phyloP scores from a whole-genome alignment of 2,797 vertebrate genomes.

The Melanotaenia trifasciata region DNA sequence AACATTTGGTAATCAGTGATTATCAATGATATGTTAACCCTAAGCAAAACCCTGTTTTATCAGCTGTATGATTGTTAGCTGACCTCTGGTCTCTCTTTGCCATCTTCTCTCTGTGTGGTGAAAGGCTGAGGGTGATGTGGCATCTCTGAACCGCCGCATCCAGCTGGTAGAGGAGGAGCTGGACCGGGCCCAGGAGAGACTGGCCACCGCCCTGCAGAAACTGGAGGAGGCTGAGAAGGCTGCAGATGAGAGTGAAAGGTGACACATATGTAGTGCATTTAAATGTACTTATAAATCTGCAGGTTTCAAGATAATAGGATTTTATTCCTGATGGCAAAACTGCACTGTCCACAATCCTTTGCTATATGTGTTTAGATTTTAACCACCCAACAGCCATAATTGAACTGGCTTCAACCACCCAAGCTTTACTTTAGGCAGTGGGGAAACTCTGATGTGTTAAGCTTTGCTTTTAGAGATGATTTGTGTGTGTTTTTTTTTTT shows the following conservation, averaged over 20 bases:
- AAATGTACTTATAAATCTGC: not conserved
- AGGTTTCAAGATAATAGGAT: not conserved
- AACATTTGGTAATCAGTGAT: not conserved
- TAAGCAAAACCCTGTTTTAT: conserved; percentile 3
- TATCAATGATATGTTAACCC: not conserved
- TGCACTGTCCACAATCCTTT: not conserved
- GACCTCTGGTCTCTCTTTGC: conserved; percentile 48
- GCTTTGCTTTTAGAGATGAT: too few relatives aligned
- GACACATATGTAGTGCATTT: not conserved
- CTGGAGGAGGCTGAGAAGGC: conserved; percentile 97
- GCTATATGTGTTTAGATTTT: not conserved
- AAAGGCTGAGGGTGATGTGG: conserved; percentile 95
- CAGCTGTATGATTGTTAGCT: conserved; percentile 41
- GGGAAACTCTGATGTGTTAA: not conserved
- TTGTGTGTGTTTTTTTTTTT: too few relatives aligned
- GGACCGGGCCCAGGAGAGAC: conserved; percentile 95
- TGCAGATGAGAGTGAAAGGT: conserved; percentile 97
- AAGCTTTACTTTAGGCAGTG: not conserved
- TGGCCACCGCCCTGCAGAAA: conserved; percentile 94
- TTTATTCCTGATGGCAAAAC: not conserved
- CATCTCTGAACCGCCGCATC: conserved; percentile 95
- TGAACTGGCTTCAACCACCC: not conserved
- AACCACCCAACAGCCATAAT: too few relatives aligned
- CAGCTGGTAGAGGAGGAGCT: conserved; percentile 98
- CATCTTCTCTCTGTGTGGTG: conserved; percentile 7